These are phyloP conservation scores for Drosophila bocki DNA, from an alignment of 1,140 invertebrate genomes.

Conservation along the genomic window DNA sequence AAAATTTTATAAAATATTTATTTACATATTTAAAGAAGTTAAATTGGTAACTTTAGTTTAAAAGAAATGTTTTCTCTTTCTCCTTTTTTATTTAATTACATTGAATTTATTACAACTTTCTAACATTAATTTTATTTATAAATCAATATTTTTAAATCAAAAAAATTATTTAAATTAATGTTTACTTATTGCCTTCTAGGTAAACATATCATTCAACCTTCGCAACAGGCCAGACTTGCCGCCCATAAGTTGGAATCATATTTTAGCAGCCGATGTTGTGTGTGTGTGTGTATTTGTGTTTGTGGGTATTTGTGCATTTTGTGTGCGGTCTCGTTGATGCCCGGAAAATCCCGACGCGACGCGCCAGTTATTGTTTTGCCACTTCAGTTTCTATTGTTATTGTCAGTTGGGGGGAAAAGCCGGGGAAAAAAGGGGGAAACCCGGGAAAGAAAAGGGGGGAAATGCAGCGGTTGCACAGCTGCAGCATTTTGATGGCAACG, in stretches of 20 bases:
- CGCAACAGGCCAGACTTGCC: constrained; percentile 15
- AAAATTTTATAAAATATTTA: too few relatives aligned
- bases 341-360: constrained; percentile 70
- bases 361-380: constrained; percentile 82
- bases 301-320: constrained; percentile 23
- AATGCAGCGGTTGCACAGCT: constrained; percentile 31
- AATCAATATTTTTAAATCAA: background rate
- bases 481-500: constrained; percentile 64
- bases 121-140: background rate
- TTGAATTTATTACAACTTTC: too few relatives aligned
- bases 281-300: constrained; percentile 10
- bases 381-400: constrained; percentile 83
- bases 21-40: too few relatives aligned
- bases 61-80: too few relatives aligned
- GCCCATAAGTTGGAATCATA: constrained; percentile 60
- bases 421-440: background rate
- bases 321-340: constrained; percentile 61
- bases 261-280: constrained; percentile 21
- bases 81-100: too few relatives aligned
- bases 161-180: background rate
- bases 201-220: constrained; percentile 48
- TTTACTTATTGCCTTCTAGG: background rate
- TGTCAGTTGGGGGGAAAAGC: constrained; percentile 56
- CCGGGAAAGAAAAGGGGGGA: background rate
- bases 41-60: too few relatives aligned